Evolutionary conservation across 2,797 vertebrate genomes (phyloP), one percentile per base, ranked within the genome.

Genomic region (Cirrhinus molitorella): DNA sequence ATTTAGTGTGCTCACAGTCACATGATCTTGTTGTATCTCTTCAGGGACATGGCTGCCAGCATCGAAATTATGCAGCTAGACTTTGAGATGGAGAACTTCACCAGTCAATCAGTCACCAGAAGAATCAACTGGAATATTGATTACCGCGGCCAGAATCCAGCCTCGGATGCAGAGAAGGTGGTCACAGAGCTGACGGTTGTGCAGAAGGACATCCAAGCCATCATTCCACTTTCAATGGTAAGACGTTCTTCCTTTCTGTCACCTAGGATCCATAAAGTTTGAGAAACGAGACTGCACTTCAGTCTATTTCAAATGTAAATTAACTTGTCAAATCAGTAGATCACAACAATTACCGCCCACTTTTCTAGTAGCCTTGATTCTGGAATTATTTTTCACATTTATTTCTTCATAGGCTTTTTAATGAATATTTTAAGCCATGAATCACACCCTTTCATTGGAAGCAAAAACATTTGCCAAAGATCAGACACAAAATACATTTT

Each of bases 41-140:
- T 68, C 88, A 97, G 97, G 90, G 96, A 96, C 0, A 89, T 91
- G 14, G 88, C 96, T 81, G 92, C 92, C 4, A 97, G 96, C 2
- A 93, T 96, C 0, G 97, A 99, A 93, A 95, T 99, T 91, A 96
- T 99, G 96, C 98, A 99, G 93, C 88, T 99, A 91, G 97, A 99
- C 87, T 99, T 99, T 0, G 98, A 99, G 94, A 99, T 99, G 98
- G 98, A 99, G 93, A 99, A 99, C 93, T 99, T 99, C 93, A 99
- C 98, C 88, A 99, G 98, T 93, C 98, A 99, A 83, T 99, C 98
- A 0, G 98, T 99, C 87, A 99, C 97, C 0, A 94, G 98, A 16
- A 94, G 98, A 80, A 99, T 99, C 94, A 98, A 99, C 96, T 99
- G 98, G 98, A 98, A 99, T 91, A 95, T 99, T 0, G 98, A 99